A percentile compares a stretch with the other conserved stretches of the same genome.
These are phyloP conservation scores for Cheilosia soror DNA, from an alignment of 2,888 invertebrate species.

Conservation along the genomic window DNA sequence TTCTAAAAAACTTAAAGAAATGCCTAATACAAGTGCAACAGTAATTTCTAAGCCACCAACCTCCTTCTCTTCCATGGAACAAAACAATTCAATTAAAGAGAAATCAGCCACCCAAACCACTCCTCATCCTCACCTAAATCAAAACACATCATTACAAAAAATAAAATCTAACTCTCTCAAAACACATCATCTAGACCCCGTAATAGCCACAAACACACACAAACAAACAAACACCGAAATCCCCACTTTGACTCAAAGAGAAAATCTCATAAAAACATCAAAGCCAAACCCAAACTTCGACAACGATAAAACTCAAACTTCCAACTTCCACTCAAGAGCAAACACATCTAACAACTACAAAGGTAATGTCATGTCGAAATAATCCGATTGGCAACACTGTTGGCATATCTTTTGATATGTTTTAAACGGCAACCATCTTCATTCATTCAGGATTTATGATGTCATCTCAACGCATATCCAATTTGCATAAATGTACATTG, in stretches of 20 bases:
- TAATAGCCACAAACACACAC: conserved; percentile 4
- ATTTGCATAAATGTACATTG: no score
- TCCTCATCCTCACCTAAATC: neutral
- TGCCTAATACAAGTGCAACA: neutral
- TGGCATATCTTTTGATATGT: no score
- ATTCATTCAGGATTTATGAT: no score
- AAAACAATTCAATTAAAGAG: neutral
- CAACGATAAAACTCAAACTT: neutral
- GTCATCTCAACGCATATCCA: no score
- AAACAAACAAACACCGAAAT: conserved; percentile 1
- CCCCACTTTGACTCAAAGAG: neutral
- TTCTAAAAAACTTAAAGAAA: conserved; percentile 23
- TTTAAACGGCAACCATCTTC: no score
- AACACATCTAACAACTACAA: neutral
- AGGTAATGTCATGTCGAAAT: no score
- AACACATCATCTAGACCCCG: neutral
- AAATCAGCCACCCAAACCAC: conserved; percentile 2
- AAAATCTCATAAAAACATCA: neutral
- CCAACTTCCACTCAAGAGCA: neutral
- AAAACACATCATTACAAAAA: neutral
- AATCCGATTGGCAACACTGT: no score
- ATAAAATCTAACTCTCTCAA: neutral
- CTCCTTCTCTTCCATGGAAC: neutral
- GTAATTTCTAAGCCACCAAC: neutral
- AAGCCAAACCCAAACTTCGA: neutral